phyloP scores from a whole-genome alignment of 2,888 invertebrate genomes.

The Diarsia brunnea region DNA sequence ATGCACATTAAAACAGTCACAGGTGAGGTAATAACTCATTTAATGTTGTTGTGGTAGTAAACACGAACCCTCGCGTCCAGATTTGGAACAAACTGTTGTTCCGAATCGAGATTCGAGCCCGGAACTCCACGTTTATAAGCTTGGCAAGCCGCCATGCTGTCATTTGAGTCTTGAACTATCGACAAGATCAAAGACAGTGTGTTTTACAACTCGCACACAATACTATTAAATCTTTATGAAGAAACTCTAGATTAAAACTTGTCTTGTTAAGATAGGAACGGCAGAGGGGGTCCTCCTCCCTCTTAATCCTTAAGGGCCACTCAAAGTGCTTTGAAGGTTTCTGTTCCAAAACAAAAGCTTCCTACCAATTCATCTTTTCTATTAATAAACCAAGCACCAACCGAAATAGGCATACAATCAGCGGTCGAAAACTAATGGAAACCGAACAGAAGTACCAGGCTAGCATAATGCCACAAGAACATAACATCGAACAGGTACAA shows the following conservation, averaged over 20 bases:
- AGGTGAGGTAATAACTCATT: conserved; percentile 33
- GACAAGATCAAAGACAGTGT: conserved; percentile 40
- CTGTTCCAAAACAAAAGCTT: conserved; percentile 17
- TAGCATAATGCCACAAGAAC: conserved; percentile 31
- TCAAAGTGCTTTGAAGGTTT: background rate
- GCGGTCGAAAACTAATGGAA: conserved; percentile 14
- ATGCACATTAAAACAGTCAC: conserved; percentile 25
- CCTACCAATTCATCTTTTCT: background rate
- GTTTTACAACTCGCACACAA: conserved; percentile 6
- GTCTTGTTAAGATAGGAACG: background rate
- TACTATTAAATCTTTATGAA: conserved; percentile 9
- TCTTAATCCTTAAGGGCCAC: background rate
- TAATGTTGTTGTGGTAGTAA: conserved; percentile 29
- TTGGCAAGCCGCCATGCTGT: conserved; percentile 50
- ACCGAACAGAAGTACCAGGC: conserved; percentile 39
- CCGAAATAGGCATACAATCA: background rate
- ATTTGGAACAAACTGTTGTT: conserved; percentile 50
- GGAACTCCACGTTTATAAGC: conserved; percentile 30
- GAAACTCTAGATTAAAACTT: background rate
- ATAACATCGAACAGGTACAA: conserved; percentile 49
- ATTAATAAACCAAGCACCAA: background rate
- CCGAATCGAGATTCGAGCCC: conserved; percentile 50
- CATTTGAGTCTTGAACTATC: conserved; percentile 15
- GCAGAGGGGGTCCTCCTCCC: too few relatives aligned
- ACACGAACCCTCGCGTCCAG: conserved; percentile 16